Evolutionary conservation across 1,140 invertebrate genomes (phyloP).

Genomic region (Monochamus saltuarius): DNA sequence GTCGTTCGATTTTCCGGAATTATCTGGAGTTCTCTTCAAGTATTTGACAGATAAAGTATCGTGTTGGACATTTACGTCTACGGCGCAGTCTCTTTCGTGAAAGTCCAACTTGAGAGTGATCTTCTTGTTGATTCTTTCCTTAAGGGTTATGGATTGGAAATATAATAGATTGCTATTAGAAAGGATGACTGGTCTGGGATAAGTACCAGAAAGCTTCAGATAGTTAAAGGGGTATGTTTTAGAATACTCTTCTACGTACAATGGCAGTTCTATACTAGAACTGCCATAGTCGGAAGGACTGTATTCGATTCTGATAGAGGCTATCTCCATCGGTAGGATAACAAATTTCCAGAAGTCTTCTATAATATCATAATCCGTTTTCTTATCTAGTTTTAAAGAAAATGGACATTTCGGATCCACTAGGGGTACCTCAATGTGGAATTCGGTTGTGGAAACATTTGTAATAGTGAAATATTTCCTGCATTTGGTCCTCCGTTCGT

Average conservation of each 20-base stretch:
- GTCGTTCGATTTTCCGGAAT: neutral
- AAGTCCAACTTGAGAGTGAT: conserved; percentile 11
- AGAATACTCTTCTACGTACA: conserved; percentile 28
- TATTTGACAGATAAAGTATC: neutral
- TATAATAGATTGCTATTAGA: conserved; percentile 6
- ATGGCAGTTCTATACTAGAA: conserved; percentile 19
- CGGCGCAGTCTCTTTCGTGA: conserved; percentile 10
- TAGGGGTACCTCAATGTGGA: too few species aligned
- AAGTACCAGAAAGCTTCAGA: conserved; percentile 24
- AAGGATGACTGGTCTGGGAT: conserved; percentile 16
- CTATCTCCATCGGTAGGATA: conserved; percentile 21
- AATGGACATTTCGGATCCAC: too few species aligned
- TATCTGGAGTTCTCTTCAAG: neutral
- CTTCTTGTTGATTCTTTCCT: neutral
- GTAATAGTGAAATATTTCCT: neutral
- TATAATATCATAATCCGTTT: too few species aligned
- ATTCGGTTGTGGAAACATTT: neutral
- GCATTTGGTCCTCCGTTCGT: neutral
- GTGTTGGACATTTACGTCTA: neutral
- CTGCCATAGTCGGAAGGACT: conserved; percentile 15
- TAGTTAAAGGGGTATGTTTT: conserved; percentile 28
- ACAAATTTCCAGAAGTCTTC: too few species aligned
- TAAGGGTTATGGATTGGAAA: conserved; percentile 2
- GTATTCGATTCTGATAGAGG: conserved; percentile 15
- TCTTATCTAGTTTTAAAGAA: too few species aligned